Conservation (phyloP, 2,888 invertebrate genomes). For the Cabera pusaria region DNA sequence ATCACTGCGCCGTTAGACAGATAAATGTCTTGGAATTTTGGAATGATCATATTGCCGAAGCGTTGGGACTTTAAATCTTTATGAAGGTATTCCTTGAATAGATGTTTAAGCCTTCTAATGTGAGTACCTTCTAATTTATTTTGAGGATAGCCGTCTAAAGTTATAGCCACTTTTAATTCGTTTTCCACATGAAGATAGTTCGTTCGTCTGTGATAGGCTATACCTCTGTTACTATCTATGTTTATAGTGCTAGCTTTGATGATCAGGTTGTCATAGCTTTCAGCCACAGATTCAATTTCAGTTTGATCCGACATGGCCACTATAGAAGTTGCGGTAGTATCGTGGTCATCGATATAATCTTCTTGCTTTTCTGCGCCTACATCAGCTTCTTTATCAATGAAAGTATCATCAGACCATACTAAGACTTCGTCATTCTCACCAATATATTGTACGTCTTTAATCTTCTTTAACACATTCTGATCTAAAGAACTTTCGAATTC, state of each 20-base stretch:
- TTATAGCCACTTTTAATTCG: constrained; percentile 68
- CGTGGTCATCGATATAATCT: constrained; percentile 20
- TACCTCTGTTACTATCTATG: constrained; percentile 69
- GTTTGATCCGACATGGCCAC: constrained; percentile 56
- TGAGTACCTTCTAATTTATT: constrained; percentile 71
- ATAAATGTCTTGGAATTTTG: constrained; percentile 71
- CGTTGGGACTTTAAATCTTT: constrained; percentile 68
- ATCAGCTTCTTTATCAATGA: constrained; percentile 32
- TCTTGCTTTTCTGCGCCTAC: constrained; percentile 17
- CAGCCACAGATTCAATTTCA: constrained; percentile 57
- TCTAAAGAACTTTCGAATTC: constrained; percentile 43
- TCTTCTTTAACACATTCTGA: constrained; percentile 50
- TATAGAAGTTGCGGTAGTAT: constrained; percentile 38
- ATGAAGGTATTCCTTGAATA: constrained; percentile 69
- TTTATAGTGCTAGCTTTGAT: constrained; percentile 58
- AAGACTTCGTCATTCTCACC: constrained; percentile 56
- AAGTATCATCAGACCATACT: constrained; percentile 55
- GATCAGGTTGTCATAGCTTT: constrained; percentile 57
- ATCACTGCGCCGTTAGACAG: constrained; percentile 73
- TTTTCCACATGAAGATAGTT: constrained; percentile 71
- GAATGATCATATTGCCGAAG: constrained; percentile 64
- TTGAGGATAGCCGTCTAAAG: constrained; percentile 67
- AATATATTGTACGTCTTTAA: constrained; percentile 55
- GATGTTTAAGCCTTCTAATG: constrained; percentile 62
- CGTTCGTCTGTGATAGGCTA: constrained; percentile 71